Evolutionary conservation across 2,797 vertebrate genomes (phyloP).

Genomic region (Xyrichtys novacula): DNA sequence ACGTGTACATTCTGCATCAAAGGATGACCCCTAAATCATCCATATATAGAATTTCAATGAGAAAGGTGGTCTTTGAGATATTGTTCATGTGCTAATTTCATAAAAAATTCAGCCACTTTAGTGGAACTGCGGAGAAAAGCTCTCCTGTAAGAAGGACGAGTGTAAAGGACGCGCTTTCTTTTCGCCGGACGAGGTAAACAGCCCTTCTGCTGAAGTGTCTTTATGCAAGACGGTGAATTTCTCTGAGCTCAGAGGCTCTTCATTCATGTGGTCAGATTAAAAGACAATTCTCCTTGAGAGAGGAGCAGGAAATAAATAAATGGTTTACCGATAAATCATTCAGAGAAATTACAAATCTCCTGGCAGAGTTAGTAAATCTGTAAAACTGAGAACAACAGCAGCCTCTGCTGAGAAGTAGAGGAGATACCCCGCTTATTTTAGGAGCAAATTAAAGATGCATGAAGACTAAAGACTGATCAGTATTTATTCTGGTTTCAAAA

Average conservation of each 20-base stretch:
- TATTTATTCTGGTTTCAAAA: neutral
- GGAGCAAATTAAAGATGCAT: neutral
- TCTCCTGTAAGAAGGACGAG: neutral
- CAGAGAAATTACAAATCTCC: too few species aligned
- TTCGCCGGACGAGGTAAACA: neutral
- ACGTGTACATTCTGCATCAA: neutral
- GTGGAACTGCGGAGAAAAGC: constrained; percentile 1
- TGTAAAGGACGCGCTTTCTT: constrained; percentile 15
- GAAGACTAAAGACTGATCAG: neutral
- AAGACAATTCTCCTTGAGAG: constrained; percentile 24
- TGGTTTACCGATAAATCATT: neutral
- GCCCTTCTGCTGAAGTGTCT: constrained; percentile 47
- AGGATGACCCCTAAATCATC: neutral
- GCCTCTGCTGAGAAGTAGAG: constrained; percentile 39
- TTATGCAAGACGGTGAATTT: constrained; percentile 17
- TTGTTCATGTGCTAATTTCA: constrained; percentile 14
- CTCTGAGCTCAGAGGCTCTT: constrained; percentile 1
- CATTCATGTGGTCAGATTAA: neutral
- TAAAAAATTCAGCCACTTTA: neutral
- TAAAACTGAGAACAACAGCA: constrained; percentile 34
- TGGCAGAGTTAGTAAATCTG: too few species aligned
- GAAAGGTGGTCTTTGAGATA: neutral
- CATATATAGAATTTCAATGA: constrained; percentile 4
- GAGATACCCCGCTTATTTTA: neutral
- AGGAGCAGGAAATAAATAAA: constrained; percentile 15